Percentiles rank a stretch among this genome's conserved stretches.
phyloP scores from a whole-genome alignment of 1,140 invertebrate species.

The Brachionus calyciflorus region DNA sequence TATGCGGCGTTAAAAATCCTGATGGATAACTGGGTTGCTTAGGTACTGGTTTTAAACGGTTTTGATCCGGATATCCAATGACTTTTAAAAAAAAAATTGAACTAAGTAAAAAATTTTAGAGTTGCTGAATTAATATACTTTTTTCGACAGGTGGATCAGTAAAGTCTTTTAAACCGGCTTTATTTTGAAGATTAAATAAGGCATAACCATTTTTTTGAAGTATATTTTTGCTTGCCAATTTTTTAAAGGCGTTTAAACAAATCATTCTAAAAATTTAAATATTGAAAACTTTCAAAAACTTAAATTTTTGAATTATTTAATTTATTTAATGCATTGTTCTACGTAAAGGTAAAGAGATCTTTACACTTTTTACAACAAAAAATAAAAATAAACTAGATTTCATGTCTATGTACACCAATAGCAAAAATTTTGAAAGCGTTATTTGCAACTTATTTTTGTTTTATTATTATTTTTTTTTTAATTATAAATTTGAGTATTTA shows the following conservation, averaged over 20 bases:
- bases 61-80: constrained; percentile 40
- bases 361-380: background rate
- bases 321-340: no score
- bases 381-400: no score
- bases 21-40: constrained; percentile 21
- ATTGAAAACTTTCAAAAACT: no score
- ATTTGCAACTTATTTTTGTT: constrained; percentile 2
- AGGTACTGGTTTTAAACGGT: background rate
- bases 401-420: background rate
- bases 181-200: background rate
- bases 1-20: constrained; percentile 65
- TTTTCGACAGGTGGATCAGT: constrained; percentile 18
- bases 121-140: background rate
- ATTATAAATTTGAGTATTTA: no score
- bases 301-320: no score
- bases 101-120: background rate
- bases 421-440: background rate
- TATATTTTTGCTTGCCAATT: background rate
- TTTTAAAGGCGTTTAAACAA: no score
- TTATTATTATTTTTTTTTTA: background rate
- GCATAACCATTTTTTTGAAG: background rate
- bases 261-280: no score
- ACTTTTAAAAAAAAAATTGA: background rate
- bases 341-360: constrained; percentile 13
- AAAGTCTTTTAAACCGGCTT: constrained; percentile 12